Evolutionary conservation across 2,888 invertebrate genomes (phyloP).

Genomic region (Oscheius sp.): DNA sequence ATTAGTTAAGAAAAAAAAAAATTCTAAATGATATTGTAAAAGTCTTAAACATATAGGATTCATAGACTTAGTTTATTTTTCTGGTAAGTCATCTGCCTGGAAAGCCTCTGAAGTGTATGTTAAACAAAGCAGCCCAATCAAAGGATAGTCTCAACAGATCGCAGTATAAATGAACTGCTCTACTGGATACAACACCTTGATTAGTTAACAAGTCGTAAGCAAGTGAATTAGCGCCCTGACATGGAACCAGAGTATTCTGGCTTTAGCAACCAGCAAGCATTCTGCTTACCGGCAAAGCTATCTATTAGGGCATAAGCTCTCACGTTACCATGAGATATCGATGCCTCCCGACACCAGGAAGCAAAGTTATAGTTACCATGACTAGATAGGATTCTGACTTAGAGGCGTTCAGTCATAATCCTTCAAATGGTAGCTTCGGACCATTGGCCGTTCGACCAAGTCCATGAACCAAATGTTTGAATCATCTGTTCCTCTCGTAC

Average conservation of each 20-base stretch:
- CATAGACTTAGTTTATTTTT: too few species aligned
- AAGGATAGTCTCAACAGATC: constrained; percentile 80
- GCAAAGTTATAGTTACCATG: constrained; percentile 66
- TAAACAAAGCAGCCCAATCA: constrained; percentile 39
- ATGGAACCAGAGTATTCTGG: constrained; percentile 66
- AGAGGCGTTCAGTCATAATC: constrained; percentile 78
- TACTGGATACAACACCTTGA: constrained; percentile 80
- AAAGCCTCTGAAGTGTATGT: neutral
- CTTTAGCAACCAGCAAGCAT: constrained; percentile 41
- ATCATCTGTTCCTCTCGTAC: constrained; percentile 62
- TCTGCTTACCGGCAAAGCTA: constrained; percentile 40
- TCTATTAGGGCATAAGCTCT: constrained; percentile 46
- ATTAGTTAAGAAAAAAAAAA: too few species aligned
- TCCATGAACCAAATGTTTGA: constrained; percentile 80
- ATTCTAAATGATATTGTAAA: too few species aligned
- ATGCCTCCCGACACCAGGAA: constrained; percentile 47
- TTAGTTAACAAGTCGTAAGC: constrained; percentile 80
- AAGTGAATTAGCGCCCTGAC: constrained; percentile 80
- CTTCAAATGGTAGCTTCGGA: constrained; percentile 81
- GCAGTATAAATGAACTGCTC: constrained; percentile 79
- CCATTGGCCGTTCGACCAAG: constrained; percentile 80
- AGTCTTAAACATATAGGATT: too few species aligned
- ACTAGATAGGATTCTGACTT: constrained; percentile 80
- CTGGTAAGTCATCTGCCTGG: too few species aligned
- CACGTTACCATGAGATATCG: constrained; percentile 38